These are phyloP conservation scores for Drosophila varians DNA, from an alignment of 1,140 invertebrate genomes.

Conservation along the genomic window DNA sequence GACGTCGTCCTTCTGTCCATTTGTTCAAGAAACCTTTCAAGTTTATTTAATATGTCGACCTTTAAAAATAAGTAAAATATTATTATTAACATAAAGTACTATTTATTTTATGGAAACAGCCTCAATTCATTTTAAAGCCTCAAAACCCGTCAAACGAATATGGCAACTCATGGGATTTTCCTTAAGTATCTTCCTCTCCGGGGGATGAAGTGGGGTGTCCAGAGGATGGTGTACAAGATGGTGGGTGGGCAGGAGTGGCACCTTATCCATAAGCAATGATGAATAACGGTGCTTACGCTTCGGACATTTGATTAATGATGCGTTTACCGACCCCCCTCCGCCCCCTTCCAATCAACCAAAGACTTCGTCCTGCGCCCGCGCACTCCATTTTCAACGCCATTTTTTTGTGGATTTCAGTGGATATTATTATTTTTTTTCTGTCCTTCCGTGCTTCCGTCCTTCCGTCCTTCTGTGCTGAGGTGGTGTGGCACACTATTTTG, in stretches of 20 bases:
- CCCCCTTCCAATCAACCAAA: background rate
- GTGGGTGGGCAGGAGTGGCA: conserved; percentile 14
- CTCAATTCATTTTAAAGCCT: background rate
- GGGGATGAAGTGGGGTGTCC: background rate
- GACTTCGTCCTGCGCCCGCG: conserved; percentile 53
- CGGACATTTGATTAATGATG: conserved; percentile 84
- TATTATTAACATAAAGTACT: no score
- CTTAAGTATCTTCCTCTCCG: conserved; percentile 16
- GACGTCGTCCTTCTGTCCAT: no score
- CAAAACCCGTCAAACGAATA: conserved; percentile 39
- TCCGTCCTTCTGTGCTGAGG: background rate
- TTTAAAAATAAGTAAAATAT: no score
- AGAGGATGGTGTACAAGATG: background rate
- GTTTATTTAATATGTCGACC: no score
- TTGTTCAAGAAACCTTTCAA: no score
- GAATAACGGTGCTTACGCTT: conserved; percentile 81
- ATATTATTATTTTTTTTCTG: conserved; percentile 31
- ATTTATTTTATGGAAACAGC: background rate
- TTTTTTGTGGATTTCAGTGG: conserved; percentile 54
- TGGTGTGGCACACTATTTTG: conserved; percentile 55
- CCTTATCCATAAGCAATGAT: conserved; percentile 76
- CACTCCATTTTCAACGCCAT: conserved; percentile 60
- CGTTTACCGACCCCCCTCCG: conserved; percentile 62
- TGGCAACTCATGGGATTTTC: conserved; percentile 48
- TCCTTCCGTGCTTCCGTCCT: no score